phyloP scores from a whole-genome alignment of 2,113 vertebrate species.

The Colinus virginianus region DNA sequence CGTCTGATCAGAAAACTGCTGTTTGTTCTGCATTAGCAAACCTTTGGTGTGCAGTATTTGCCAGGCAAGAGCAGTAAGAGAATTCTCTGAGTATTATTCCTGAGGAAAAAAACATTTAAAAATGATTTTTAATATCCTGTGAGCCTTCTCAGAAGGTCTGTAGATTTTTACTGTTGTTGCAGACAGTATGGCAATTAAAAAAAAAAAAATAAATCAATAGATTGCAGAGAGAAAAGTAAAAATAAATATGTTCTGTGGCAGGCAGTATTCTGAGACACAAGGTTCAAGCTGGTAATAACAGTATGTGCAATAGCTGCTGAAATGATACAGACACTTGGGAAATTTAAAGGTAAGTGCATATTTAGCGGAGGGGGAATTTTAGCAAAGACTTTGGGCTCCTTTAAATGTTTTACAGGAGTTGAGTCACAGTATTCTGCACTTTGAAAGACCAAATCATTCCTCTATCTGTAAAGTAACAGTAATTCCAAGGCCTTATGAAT shows the following conservation, averaged over 20 bases:
- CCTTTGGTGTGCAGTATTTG: background rate
- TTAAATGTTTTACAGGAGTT: background rate
- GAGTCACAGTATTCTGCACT: background rate
- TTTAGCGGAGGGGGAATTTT: background rate
- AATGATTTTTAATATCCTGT: constrained; percentile 11
- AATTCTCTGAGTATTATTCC: background rate
- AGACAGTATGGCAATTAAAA: background rate
- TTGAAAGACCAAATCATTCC: constrained; percentile 1
- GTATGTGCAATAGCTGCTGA: background rate
- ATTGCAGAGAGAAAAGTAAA: background rate
- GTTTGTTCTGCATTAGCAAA: constrained; percentile 12
- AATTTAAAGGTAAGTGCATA: background rate
- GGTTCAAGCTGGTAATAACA: background rate
- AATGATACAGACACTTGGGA: background rate
- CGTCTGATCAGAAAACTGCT: background rate
- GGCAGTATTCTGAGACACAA: background rate
- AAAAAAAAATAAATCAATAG: background rate
- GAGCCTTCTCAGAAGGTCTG: background rate
- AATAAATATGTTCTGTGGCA: background rate
- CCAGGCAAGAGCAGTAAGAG: background rate
- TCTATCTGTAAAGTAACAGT: background rate
- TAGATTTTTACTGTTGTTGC: background rate
- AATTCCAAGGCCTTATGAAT: background rate
- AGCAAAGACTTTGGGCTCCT: background rate
- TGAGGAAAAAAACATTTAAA: background rate